These are phyloP conservation scores for Spondyliosoma cantharus DNA, from an alignment of 2,797 vertebrate genomes.

Conservation along the genomic window DNA sequence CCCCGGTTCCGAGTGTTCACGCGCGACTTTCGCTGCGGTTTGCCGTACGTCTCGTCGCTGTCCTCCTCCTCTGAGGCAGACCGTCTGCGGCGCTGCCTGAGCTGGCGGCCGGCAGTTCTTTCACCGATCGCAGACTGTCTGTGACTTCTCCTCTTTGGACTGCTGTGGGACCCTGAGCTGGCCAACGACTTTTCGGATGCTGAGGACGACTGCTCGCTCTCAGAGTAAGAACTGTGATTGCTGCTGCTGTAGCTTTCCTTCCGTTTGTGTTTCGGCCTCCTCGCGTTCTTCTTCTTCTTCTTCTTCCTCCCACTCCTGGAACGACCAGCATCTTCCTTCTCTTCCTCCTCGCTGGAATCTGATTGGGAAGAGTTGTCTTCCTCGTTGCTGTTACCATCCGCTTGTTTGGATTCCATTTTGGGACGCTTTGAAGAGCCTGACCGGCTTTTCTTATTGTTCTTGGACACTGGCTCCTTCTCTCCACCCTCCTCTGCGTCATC, in stretches of 20 bases:
- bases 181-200: slow-evolving; percentile 75
- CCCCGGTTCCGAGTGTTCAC: slow-evolving; percentile 85
- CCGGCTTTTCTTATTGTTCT: slow-evolving; percentile 60
- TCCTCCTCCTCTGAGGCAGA: slow-evolving; percentile 67
- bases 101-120: slow-evolving; percentile 58
- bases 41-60: slow-evolving; percentile 69
- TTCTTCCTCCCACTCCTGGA: slow-evolving; percentile 49
- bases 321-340: slow-evolving; percentile 25
- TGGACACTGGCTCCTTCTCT: slow-evolving; percentile 51
- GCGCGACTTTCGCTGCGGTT: slow-evolving; percentile 53
- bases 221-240: slow-evolving; percentile 71
- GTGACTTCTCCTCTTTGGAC: slow-evolving; percentile 76
- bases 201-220: slow-evolving; percentile 72
- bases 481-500: slow-evolving; percentile 66
- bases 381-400: slow-evolving; percentile 44
- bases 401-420: slow-evolving; percentile 64
- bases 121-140: slow-evolving; percentile 44
- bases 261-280: slow-evolving; percentile 58
- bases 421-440: slow-evolving; percentile 56
- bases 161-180: slow-evolving; percentile 82
- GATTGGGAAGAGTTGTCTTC: slow-evolving; percentile 57
- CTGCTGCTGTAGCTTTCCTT: slow-evolving; percentile 76
- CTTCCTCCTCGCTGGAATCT: slow-evolving; percentile 56
- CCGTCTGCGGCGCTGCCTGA: slow-evolving; percentile 49
- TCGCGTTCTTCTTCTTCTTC: slow-evolving; percentile 25